Evolutionary conservation across 2,888 invertebrate species (phyloP).

Genomic region (Clanis bilineata): DNA sequence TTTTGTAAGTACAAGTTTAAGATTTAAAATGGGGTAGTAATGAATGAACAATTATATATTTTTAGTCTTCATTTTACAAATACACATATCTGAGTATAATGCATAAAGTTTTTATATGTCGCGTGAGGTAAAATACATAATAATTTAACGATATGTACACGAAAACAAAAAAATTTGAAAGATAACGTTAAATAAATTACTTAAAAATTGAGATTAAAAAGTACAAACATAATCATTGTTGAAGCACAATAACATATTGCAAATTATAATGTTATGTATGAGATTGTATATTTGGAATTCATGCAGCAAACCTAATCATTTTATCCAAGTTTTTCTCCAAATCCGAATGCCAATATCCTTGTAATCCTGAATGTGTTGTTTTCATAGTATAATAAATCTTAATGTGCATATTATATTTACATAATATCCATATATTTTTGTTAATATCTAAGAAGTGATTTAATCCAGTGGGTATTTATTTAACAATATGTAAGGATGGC

Average conservation of each 20-base stretch:
- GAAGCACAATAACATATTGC: conserved; percentile 12
- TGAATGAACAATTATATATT: conserved; percentile 17
- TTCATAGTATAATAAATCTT: background rate
- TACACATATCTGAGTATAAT: conserved; percentile 17
- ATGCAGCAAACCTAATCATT: background rate
- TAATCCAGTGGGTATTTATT: background rate
- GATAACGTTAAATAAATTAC: background rate
- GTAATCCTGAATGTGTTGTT: background rate
- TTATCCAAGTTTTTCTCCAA: background rate
- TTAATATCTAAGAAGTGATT: background rate
- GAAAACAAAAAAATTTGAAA: background rate
- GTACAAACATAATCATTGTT: conserved; percentile 22
- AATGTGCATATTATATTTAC: background rate
- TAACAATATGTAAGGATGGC: background rate
- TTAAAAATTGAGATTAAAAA: background rate
- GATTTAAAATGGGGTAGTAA: background rate
- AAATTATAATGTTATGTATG: conserved; percentile 14
- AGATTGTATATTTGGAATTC: conserved; percentile 4
- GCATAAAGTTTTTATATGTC: conserved; percentile 3
- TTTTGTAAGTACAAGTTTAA: conserved; percentile 10
- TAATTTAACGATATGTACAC: background rate
- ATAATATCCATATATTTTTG: background rate
- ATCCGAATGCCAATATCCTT: background rate
- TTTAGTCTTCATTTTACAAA: conserved; percentile 12
- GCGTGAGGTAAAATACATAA: background rate